These are phyloP conservation scores for Oligia fasciuncula DNA, from an alignment of 2,888 invertebrate genomes.

Conservation along the genomic window DNA sequence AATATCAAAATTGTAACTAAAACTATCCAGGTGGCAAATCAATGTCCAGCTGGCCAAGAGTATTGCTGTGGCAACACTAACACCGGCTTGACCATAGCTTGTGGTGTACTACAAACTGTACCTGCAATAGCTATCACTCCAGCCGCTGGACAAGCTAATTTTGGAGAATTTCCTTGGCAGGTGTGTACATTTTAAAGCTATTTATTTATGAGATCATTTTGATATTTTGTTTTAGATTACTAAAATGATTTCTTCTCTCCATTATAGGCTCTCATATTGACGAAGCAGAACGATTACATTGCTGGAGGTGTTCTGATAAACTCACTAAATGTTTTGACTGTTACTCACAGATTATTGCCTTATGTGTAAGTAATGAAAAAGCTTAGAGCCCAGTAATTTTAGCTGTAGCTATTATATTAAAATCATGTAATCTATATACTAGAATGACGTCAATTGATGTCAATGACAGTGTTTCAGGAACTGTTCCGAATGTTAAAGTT, in stretches of 20 bases:
- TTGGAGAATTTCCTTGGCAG: conserved; percentile 94
- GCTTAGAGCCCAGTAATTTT: neutral
- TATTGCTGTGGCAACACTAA: conserved; percentile 82
- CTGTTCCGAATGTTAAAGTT: conserved; percentile 90
- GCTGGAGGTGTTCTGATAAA: conserved; percentile 94
- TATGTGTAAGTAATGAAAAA: conserved; percentile 87
- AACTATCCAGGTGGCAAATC: conserved; percentile 62
- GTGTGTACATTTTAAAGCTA: conserved; percentile 73
- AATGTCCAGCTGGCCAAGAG: conserved; percentile 83
- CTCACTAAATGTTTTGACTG: conserved; percentile 92
- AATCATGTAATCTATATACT: neutral
- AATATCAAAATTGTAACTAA: conserved; percentile 20
- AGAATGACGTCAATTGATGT: neutral
- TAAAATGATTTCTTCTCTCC: neutral
- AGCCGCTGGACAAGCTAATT: conserved; percentile 90
- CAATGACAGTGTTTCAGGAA: conserved; percentile 81
- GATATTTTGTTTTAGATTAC: neutral
- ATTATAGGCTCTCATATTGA: conserved; percentile 89
- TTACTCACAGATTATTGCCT: conserved; percentile 92
- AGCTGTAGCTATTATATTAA: neutral
- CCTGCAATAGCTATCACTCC: conserved; percentile 78
- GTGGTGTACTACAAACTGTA: conserved; percentile 84
- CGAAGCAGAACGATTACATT: conserved; percentile 91
- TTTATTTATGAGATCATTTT: neutral
- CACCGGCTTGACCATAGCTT: conserved; percentile 73